A percentile compares a stretch with the other conserved stretches of the same genome.
Conservation (phyloP, 2,113 vertebrate species). For the Galemys pyrenaicus region DNA sequence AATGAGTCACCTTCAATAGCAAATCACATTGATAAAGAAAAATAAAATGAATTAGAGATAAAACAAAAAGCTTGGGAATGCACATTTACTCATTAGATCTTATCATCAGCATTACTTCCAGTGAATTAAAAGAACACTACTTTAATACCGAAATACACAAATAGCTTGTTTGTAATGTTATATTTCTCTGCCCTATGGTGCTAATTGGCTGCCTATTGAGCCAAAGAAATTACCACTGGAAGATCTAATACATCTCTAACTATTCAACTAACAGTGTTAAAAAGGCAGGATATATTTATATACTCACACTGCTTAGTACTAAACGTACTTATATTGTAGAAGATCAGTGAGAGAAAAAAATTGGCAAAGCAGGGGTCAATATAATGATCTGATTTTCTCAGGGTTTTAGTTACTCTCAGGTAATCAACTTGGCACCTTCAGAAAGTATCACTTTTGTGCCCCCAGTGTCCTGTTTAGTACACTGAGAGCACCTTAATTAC, state of each 20-base stretch:
- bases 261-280: background rate
- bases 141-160: constrained; percentile 26
- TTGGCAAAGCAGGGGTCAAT: background rate
- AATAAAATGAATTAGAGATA: constrained; percentile 51
- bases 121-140: constrained; percentile 53
- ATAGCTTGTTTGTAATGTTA: constrained; percentile 15
- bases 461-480: background rate
- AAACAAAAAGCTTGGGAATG: constrained; percentile 38
- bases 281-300: constrained; percentile 23
- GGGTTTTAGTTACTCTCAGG: background rate
- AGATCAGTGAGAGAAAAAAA: background rate
- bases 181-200: background rate
- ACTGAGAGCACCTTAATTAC: constrained; percentile 32
- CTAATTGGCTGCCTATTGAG: constrained; percentile 47
- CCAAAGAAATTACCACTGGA: constrained; percentile 9
- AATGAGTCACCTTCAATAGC: constrained; percentile 32
- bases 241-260: background rate
- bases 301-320: background rate
- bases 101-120: constrained; percentile 46
- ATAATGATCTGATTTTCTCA: constrained; percentile 31
- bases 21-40: constrained; percentile 50
- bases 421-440: constrained; percentile 17
- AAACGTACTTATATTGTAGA: background rate
- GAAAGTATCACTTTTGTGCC: background rate
- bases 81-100: constrained; percentile 23